Conservation (phyloP, 2,797 vertebrate species). For the Enteromius mattozi region DNA sequence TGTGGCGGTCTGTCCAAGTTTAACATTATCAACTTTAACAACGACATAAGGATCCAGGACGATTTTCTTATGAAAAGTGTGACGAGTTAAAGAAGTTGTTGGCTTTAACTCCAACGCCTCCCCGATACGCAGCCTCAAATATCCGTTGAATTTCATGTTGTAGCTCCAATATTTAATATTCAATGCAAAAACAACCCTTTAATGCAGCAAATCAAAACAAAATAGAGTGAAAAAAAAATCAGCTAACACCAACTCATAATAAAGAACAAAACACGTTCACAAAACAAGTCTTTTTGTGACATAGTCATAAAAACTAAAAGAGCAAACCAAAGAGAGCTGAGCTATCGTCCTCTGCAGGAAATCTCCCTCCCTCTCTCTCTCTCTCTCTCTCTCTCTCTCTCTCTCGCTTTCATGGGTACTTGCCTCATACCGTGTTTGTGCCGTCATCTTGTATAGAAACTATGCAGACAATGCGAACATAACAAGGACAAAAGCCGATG, state of each 20-base stretch:
- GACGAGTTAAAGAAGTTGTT: slow-evolving; percentile 90
- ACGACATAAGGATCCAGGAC: slow-evolving; percentile 93
- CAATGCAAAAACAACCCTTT: neutral
- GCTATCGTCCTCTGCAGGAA: neutral
- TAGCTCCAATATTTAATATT: neutral
- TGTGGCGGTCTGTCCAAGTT: slow-evolving; percentile 90
- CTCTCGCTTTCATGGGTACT: neutral
- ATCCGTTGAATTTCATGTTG: slow-evolving; percentile 92
- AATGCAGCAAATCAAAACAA: neutral
- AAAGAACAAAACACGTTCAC: neutral
- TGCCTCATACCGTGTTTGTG: slow-evolving; percentile 17
- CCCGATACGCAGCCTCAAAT: slow-evolving; percentile 88
- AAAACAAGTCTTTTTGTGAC: neutral
- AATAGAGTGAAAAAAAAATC: no score
- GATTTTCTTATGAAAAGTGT: slow-evolving; percentile 84
- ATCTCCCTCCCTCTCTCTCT: no score
- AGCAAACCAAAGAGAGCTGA: neutral
- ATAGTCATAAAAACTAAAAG: neutral
- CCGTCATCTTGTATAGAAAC: slow-evolving; percentile 31
- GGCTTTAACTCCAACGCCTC: slow-evolving; percentile 92
- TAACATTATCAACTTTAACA: slow-evolving; percentile 91
- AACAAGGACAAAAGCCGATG: neutral
- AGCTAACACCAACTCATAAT: neutral
- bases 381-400: no score
- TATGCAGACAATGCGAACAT: slow-evolving; percentile 31